phyloP scores from a whole-genome alignment of 2,888 invertebrate genomes.

The Isotomurus palustris region DNA sequence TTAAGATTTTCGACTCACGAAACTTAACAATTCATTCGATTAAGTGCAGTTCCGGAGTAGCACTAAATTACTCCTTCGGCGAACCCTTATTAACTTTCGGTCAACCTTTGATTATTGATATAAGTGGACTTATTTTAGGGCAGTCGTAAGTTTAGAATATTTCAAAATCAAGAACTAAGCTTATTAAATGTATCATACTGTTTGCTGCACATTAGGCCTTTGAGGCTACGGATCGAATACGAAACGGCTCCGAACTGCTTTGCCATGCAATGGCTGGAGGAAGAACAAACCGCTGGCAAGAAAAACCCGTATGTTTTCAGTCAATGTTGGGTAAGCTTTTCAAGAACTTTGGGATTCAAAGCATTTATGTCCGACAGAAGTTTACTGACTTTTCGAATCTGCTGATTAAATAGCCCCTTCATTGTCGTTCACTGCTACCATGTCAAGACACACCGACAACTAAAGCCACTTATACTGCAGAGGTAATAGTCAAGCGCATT shows the following conservation, averaged over 20 bases:
- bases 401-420: constrained; percentile 29
- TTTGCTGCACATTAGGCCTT: too few relatives aligned
- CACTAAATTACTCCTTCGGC: too few relatives aligned
- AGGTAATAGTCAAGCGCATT: too few relatives aligned
- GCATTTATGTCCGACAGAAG: not conserved
- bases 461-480: constrained; percentile 77
- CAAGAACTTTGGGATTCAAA: too few relatives aligned
- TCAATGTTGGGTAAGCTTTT: constrained; percentile 45
- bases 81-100: constrained; percentile 67
- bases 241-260: constrained; percentile 61
- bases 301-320: constrained; percentile 65
- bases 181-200: too few relatives aligned
- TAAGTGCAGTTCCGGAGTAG: too few relatives aligned
- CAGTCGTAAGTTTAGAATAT: too few relatives aligned
- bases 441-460: constrained; percentile 69
- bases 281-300: constrained; percentile 82
- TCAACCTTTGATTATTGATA: constrained; percentile 68
- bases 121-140: too few relatives aligned
- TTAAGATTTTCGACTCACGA: too few relatives aligned
- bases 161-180: too few relatives aligned
- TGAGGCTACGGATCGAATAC: too few relatives aligned
- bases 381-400: not conserved
- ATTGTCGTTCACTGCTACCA: constrained; percentile 33
- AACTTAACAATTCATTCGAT: too few relatives aligned
- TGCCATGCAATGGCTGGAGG: constrained; percentile 83